Conservation (phyloP, 2,888 invertebrate genomes). For the Flexamia atlantica region DNA sequence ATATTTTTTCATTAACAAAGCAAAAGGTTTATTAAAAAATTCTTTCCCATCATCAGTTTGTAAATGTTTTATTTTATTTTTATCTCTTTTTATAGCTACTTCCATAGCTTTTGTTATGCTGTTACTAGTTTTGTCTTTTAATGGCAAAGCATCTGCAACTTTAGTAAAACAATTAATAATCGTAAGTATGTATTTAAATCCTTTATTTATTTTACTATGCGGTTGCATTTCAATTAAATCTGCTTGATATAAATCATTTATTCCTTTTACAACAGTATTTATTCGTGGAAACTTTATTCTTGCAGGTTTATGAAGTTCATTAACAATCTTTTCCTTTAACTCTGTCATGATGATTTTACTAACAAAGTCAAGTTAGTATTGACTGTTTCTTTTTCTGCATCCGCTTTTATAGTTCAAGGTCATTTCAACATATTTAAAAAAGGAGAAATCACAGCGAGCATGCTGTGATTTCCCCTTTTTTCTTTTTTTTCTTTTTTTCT, state of each 20-base stretch:
- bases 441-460: neutral
- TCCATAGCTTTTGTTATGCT: conserved; percentile 30
- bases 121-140: conserved; percentile 58
- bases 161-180: conserved; percentile 60
- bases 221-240: conserved; percentile 62
- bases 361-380: neutral
- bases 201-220: conserved; percentile 61
- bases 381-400: neutral
- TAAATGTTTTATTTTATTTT: conserved; percentile 21
- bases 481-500: neutral
- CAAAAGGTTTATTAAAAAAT: conserved; percentile 43
- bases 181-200: conserved; percentile 61
- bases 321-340: neutral
- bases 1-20: conserved; percentile 43
- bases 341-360: neutral
- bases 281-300: conserved; percentile 57
- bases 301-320: conserved; percentile 59
- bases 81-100: conserved; percentile 10
- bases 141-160: conserved; percentile 51
- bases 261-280: conserved; percentile 60
- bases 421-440: neutral
- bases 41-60: conserved; percentile 57
- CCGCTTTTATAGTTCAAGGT: neutral
- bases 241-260: conserved; percentile 61
- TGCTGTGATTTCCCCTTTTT: neutral